Evolutionary conservation across 2,888 invertebrate species (phyloP).

Genomic region (Phalera bucephala): DNA sequence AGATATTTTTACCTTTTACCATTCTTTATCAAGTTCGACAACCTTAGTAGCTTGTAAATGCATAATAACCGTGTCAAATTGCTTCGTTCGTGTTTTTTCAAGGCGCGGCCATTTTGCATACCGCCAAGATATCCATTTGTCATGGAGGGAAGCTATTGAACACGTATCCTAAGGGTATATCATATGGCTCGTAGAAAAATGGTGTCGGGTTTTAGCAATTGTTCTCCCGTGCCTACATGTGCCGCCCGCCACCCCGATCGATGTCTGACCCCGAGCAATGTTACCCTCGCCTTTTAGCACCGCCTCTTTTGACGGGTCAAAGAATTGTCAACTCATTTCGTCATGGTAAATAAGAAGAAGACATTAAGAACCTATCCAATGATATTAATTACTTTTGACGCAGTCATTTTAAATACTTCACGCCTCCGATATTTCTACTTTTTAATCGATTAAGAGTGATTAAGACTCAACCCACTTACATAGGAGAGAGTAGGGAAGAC

Average conservation of each 20-base stretch:
- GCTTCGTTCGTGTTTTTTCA: constrained; percentile 13
- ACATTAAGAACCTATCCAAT: no score
- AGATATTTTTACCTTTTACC: no score
- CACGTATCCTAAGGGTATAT: constrained; percentile 23
- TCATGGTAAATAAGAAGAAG: not conserved
- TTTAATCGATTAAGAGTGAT: no score
- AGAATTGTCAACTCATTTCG: constrained; percentile 28
- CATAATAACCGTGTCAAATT: constrained; percentile 16
- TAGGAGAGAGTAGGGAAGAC: no score
- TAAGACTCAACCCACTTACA: no score
- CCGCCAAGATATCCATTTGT: constrained; percentile 29
- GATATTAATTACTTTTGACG: no score
- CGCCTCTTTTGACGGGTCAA: constrained; percentile 53
- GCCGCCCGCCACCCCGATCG: constrained; percentile 58
- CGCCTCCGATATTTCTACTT: no score
- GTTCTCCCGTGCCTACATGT: constrained; percentile 45
- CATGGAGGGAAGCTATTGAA: constrained; percentile 24
- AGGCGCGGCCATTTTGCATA: constrained; percentile 19
- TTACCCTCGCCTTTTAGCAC: constrained; percentile 58
- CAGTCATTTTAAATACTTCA: no score
- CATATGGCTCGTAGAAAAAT: constrained; percentile 27
- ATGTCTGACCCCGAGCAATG: constrained; percentile 70
- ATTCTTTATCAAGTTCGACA: constrained; percentile 19
- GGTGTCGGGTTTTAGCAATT: constrained; percentile 44
- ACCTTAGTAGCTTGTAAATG: constrained; percentile 13